Evolutionary conservation across 2,113 vertebrate genomes (phyloP).

Genomic region (Connochaetes taurinus): DNA sequence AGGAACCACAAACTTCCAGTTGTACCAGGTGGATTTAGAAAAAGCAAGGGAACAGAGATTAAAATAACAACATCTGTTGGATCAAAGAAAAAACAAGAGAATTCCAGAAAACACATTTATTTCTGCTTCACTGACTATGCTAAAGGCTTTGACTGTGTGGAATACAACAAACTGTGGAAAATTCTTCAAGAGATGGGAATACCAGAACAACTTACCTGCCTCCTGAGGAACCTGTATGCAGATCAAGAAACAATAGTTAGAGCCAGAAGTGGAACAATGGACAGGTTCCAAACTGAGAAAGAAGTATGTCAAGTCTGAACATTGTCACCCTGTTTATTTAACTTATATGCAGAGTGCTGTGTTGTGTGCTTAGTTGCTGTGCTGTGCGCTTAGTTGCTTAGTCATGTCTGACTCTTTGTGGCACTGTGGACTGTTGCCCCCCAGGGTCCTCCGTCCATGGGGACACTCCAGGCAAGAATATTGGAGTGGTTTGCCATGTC

Average conservation of each 20-base stretch:
- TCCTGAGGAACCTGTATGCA: not conserved
- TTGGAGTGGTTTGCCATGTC: not conserved
- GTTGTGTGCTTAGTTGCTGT: not conserved
- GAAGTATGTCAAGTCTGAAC: not conserved
- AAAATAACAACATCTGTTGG: not conserved
- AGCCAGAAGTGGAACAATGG: not conserved
- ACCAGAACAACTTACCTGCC: not conserved
- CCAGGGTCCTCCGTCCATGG: not conserved
- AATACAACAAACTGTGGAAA: not conserved
- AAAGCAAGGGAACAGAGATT: not conserved
- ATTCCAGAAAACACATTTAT: not conserved
- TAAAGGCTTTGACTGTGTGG: not conserved
- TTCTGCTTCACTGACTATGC: not conserved
- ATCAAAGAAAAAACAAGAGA: not conserved
- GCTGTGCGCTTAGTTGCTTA: not conserved
- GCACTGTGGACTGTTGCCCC: not conserved
- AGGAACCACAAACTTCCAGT: not conserved
- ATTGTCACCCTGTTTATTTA: not conserved
- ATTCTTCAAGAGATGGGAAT: not conserved
- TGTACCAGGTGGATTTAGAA: not conserved
- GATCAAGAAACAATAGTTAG: not conserved
- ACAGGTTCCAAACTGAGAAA: not conserved
- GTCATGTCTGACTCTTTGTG: not conserved
- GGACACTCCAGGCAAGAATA: not conserved
- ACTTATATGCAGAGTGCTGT: not conserved